phyloP scores from a whole-genome alignment of 2,888 invertebrate species.

The Dryococelus australis region DNA sequence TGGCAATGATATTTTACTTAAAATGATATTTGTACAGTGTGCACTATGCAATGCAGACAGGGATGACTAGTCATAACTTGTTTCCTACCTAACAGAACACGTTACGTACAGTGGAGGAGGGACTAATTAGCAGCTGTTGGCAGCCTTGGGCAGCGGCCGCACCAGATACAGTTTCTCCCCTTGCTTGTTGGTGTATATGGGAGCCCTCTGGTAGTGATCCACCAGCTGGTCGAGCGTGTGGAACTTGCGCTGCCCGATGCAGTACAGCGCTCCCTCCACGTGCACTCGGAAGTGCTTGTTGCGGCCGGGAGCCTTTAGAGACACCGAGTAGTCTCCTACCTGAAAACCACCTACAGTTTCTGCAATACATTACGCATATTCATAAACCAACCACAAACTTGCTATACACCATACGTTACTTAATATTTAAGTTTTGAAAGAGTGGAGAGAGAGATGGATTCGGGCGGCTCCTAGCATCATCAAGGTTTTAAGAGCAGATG shows the following conservation, averaged over 20 bases:
- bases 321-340: slow-evolving; percentile 98
- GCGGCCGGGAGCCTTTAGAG: slow-evolving; percentile 94
- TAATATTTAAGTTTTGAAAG: no score
- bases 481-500: no score
- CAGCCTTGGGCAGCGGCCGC: slow-evolving; percentile 81
- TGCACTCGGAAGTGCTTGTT: slow-evolving; percentile 99
- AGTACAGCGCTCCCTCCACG: slow-evolving; percentile 89
- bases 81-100: slow-evolving; percentile 23
- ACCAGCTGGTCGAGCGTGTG: slow-evolving; percentile 94
- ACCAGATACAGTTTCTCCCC: slow-evolving; percentile 98
- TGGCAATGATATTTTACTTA: neutral
- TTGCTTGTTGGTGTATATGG: slow-evolving; percentile 97
- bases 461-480: no score
- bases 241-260: slow-evolving; percentile 98
- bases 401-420: no score
- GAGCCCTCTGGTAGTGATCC: slow-evolving; percentile 97
- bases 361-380: no score
- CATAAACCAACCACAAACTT: no score
- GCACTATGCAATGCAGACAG: neutral
- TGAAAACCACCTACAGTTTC: slow-evolving; percentile 58
- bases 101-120: slow-evolving; percentile 11
- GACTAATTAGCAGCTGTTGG: slow-evolving; percentile 39
- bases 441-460: no score
- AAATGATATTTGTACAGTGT: slow-evolving; percentile 7
- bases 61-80: neutral